phyloP scores from a whole-genome alignment of 2,888 invertebrate genomes.

The Drosophila nr. fundita region DNA sequence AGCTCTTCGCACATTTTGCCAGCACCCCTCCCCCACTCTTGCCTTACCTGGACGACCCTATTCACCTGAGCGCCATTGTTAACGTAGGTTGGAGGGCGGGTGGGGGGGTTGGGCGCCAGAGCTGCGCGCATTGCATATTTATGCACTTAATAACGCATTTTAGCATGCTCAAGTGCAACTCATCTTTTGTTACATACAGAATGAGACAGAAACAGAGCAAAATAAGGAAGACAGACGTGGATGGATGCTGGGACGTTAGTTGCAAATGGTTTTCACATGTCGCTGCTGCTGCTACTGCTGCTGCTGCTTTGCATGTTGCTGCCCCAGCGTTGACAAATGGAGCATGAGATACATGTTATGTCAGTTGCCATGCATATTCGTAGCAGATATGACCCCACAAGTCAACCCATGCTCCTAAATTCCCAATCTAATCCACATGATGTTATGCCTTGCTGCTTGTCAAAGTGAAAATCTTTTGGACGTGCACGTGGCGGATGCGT shows the following conservation, averaged over 20 bases:
- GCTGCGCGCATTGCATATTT: slow-evolving; percentile 74
- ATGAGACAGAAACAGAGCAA: slow-evolving; percentile 1
- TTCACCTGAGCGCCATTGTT: slow-evolving; percentile 70
- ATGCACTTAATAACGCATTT: slow-evolving; percentile 82
- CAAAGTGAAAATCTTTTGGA: slow-evolving; percentile 43
- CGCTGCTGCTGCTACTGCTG: slow-evolving; percentile 12
- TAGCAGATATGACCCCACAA: slow-evolving; percentile 2
- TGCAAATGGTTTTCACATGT: slow-evolving; percentile 54
- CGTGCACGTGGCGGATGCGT: slow-evolving; percentile 55
- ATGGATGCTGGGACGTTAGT: slow-evolving; percentile 5
- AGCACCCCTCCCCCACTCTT: not conserved
- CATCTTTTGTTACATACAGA: slow-evolving; percentile 73
- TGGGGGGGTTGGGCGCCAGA: not conserved
- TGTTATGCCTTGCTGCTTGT: slow-evolving; percentile 38
- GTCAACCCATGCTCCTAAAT: slow-evolving; percentile 15
- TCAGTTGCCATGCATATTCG: slow-evolving; percentile 46
- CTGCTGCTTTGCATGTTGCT: not conserved
- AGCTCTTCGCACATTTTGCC: slow-evolving; percentile 59
- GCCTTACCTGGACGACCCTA: slow-evolving; percentile 28
- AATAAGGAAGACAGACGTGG: slow-evolving; percentile 4
- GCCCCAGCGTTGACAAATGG: slow-evolving; percentile 65
- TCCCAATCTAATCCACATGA: slow-evolving; percentile 39
- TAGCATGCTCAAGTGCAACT: slow-evolving; percentile 79
- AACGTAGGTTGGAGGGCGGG: not conserved
- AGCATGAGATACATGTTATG: slow-evolving; percentile 65